Evolutionary conservation across 2,797 vertebrate species (phyloP), one percentile per base, ranked within the genome.

Genomic region (Antennarius maculatus): DNA sequence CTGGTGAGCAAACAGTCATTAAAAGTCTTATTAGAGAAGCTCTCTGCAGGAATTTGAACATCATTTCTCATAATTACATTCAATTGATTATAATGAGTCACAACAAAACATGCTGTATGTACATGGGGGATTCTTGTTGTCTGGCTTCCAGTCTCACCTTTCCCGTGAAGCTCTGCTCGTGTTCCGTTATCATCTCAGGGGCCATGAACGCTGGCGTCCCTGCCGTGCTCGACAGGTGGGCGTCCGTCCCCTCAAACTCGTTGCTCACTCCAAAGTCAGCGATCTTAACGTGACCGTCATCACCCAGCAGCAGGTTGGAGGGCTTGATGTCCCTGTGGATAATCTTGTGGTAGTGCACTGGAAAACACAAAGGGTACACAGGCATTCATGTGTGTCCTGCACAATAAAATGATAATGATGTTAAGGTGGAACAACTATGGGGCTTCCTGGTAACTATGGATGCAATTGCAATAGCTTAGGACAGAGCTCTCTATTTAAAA

Each of bases 131-230:
- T 23, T 23, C 41, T 28, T 16, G 12, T 5, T 7, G 15, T 6
- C 5, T 1, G 43, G 5, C 43, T 2, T 17, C 18, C 0, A 10
- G 31, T 58, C 81, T 69, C 58, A 97, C 97, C 94, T 97, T 99
- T 18, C 97, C 97, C 15, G 93, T 96, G 92, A 99, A 99, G 62
- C 94, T 93, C 75, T 94, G 94, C 79, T 95, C 93, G 0, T 93
- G 85, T 15, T 96, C 95, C 0, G 89, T 94, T 82, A 99, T 95
- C 27, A 92, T 96, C 84, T 99, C 97, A 0, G 97, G 97, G 23
- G 97, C 97, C 96, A 97, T 98, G 92, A 99, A 99, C 23, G 97
- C 96, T 0, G 97, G 97, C 0, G 97, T 99, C 65, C 97, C 97
- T 0, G 94, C 97, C 0, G 95, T 96, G 87, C 95, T 94, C 53